A percentile compares a stretch with the other conserved stretches of the same genome.
Conservation (phyloP, 1,140 invertebrate species). For the Lamellibrachia luymesi region DNA sequence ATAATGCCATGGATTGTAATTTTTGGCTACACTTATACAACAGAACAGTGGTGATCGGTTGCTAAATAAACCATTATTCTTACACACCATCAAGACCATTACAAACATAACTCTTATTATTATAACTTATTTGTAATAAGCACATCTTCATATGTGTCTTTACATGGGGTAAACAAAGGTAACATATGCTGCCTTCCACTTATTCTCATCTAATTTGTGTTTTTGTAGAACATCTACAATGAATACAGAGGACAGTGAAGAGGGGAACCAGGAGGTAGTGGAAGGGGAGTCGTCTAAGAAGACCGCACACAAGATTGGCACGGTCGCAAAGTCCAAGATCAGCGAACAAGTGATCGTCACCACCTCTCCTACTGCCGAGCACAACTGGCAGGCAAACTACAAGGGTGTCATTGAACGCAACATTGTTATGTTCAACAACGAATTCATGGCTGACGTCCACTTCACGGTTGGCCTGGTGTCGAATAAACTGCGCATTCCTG, state of each 20-base stretch:
- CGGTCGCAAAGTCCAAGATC: not conserved
- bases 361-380: constrained; percentile 68
- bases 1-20: too few relatives aligned
- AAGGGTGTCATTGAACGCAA: constrained; percentile 73
- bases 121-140: too few relatives aligned
- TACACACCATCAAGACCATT: too few relatives aligned
- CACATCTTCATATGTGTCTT: too few relatives aligned
- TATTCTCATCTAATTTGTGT: not conserved
- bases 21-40: too few relatives aligned
- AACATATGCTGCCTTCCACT: too few relatives aligned
- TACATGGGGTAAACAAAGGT: too few relatives aligned
- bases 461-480: constrained; percentile 69
- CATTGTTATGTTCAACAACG: constrained; percentile 77
- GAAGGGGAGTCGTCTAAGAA: not conserved
- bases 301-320: not conserved
- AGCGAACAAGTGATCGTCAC: constrained; percentile 35
- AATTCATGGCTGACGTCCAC: constrained; percentile 75
- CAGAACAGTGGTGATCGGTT: too few relatives aligned
- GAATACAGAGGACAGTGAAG: constrained; percentile 11
- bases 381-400: constrained; percentile 62
- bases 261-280: constrained; percentile 47
- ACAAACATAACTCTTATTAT: too few relatives aligned
- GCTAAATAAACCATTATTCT: too few relatives aligned
- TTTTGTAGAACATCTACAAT: not conserved
- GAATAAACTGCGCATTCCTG: constrained; percentile 68